Base-by-base conservation (phyloP, 1,140 invertebrate species). In the Maniola jurtina region DNA sequence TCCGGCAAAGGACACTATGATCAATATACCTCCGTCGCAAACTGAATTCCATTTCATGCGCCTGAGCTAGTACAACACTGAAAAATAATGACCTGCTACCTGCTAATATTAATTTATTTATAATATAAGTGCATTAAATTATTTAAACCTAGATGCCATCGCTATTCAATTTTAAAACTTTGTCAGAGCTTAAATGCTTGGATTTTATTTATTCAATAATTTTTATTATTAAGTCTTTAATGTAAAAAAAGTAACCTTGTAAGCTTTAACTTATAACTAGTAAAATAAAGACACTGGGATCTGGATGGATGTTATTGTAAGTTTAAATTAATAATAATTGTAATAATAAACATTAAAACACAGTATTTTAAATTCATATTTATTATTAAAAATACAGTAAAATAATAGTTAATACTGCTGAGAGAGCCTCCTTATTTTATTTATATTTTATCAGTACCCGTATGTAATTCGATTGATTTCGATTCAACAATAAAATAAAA, bases 1-100 rank as follows among this genome's bases (percentile, higher is more conserved):
- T 50, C 66, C 0, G 81, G 81, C 16, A 62, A 61, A 6, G 83
- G 81, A 13, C 83, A 79, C 52, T 85, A 84, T 45, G 78, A 81
- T 63, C 80, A 83, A 58, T 68, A 66, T 8, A 59, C 80, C 7
- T 81, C 83, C 0, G 76, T 80, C 48, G 42, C 55, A 10, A 70
- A 77, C n/a, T 81, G 71, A 79, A 40, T 6, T 55, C 34, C 35
- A 1, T 25, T 25, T 25, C 25, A 25, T 25, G 4, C 25, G 1
- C 4, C 1, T 25, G 4, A 16, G 38, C 7, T 40, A 57, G 13
- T 11, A 11, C 9, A 45, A 45, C 42, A 45, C 9, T 11, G 42
- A 45, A 45, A 45, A 45, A 25, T 25, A 25, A 25, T 25, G 25
- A 25, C 25, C 25, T 25, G 25, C 25, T 25, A 25, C 1, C 25